Base-by-base conservation (phyloP, 2,113 vertebrate genomes). In the Etheostoma cragini region DNA sequence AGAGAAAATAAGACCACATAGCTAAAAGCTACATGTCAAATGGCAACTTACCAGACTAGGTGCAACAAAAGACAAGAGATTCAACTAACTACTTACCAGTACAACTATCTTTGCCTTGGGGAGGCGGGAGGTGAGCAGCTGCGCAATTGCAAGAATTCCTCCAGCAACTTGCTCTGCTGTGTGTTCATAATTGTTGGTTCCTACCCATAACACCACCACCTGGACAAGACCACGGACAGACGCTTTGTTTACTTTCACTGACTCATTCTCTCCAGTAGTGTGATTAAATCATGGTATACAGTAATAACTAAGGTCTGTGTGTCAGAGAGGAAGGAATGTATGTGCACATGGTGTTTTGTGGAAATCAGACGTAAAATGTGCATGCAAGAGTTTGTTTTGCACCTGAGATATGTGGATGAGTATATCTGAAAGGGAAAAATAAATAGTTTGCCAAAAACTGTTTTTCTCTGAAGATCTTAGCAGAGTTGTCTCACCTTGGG, bases 141-240 rank as follows among this genome's bases (percentile, higher is more conserved):
- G 95, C 66, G 96, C 96, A 8, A 99, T 97, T 21, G 97, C 96
- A 87, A 98, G 94, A 14, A 99, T 96, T 8, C 98, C 98, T 47
- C 97, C 98, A 3, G 97, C 97, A 15, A 99, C 96, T 84, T 99
- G 97, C 77, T 98, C 97, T 1, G 97, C 98, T 1, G 97, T 96
- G 93, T 99, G 97, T 76, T 97, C 94, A 0, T 99, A 94, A 80
- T 99, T 99, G 88, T 99, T 99, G 89, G 97, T 99, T 92, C 98
- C 98, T 68, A 99, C 96, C 98, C 98, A 99, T 79, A 99, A 91
- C 77, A 99, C 98, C 72, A 98, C 97, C 81, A 97, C 97, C 98
- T 99, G 76, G 5, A 83, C 19, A 80, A 56, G 60, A 71, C 64
- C 10, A 86, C 30, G 84, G 62, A 86, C 22, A 81, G 12, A 72